phyloP scores from a whole-genome alignment of 2,797 vertebrate species.

The Numenius phaeopus region DNA sequence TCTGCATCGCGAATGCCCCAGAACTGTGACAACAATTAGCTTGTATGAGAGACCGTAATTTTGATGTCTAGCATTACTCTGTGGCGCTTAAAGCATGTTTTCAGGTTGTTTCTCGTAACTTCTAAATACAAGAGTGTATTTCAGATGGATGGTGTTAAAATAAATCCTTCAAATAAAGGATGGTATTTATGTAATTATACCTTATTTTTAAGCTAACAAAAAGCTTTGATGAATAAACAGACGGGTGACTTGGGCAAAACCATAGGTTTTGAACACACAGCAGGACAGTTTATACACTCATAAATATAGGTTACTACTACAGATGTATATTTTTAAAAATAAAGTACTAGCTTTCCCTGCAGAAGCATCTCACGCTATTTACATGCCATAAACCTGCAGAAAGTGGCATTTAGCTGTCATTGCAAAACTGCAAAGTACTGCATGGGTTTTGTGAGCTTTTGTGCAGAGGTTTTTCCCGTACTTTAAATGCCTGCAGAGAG shows the following conservation, averaged over 20 bases:
- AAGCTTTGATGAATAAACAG: background rate
- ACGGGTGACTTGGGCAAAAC: background rate
- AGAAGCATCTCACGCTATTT: slow-evolving; percentile 6
- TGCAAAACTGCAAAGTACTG: slow-evolving; percentile 18
- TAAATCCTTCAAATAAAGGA: background rate
- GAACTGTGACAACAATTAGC: background rate
- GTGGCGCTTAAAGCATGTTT: background rate
- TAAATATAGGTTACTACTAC: background rate
- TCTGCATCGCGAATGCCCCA: background rate
- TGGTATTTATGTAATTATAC: background rate
- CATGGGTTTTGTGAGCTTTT: background rate
- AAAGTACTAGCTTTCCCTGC: background rate
- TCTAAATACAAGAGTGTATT: background rate
- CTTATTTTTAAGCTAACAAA: background rate
- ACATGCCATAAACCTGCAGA: slow-evolving; percentile 9
- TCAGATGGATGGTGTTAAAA: background rate
- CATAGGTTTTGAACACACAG: background rate
- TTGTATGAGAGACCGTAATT: background rate
- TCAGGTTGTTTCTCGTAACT: background rate
- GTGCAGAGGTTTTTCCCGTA: background rate
- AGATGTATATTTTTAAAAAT: slow-evolving; percentile 9
- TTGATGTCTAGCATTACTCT: background rate
- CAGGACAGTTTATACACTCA: background rate
- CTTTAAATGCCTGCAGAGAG: background rate
- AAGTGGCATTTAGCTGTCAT: background rate